Evolutionary conservation across 2,113 vertebrate species (phyloP), one percentile per base, ranked within the genome.

Genomic region (Anthoscopus minutus): DNA sequence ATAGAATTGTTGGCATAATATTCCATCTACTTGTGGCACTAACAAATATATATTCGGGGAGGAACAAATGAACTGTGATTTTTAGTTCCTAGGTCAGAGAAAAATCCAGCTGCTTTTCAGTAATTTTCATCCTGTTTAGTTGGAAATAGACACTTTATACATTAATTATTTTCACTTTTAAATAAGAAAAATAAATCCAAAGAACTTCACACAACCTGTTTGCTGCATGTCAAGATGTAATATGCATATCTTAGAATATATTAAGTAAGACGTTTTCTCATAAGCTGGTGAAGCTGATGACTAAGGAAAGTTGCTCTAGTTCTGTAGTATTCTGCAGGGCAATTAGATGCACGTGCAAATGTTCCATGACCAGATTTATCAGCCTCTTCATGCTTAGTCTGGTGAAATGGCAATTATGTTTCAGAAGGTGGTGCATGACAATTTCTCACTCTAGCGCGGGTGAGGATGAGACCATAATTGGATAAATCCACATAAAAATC

Each of bases 391-490:
- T 61, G 18, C 24, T 86, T 7, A 21, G 18, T 37, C 12, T 61
- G 37, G 2, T 56, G 25, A 67, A 81, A 61, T 30, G 8, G 8
- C 27, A 79, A 61, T 15, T 33, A 23, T 18, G 6, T 53, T 83
- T 82, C 25, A 69, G 45, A 80, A 81, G 10, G 5, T 15, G 30
- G 81, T 42, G 13, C 67, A 35, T 35, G 18, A 40, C 15, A 28
- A 2, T 60, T 82, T 88, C 35, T 66, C 22, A 33, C 24, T 76
- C 33, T 76, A 42, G 9, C 11, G 15, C 57, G 18, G 4, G 11
- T n/a, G 21, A 19, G 22, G 10, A 25, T 0, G 3, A 54, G 17
- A 31, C 21, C 14, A 17, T 11, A 23, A n/a, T 38, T 0, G 0
- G 15, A 62, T 30, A 81, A 81, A 77, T 69, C 6, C 24, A 48